Percentiles rank a stretch among this genome's conserved stretches.
Conservation (phyloP, 2,797 vertebrate genomes). For the Esox lucius region DNA sequence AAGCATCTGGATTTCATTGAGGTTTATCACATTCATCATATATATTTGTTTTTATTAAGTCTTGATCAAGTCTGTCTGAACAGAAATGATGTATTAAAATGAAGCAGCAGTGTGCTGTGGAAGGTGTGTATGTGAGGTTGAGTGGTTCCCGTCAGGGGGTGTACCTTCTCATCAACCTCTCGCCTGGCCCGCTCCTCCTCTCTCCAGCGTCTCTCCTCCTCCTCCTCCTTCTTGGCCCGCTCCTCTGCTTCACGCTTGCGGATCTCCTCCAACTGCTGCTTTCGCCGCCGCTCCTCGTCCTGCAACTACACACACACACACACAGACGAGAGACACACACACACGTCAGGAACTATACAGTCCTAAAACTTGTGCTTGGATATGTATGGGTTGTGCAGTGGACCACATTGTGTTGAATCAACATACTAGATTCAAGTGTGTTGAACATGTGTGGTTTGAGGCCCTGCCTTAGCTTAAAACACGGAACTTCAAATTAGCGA, state of each 20-base stretch:
- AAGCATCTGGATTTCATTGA: background rate
- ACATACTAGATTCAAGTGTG: background rate
- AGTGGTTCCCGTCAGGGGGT: background rate
- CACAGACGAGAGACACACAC: constrained; percentile 8
- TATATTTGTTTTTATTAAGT: background rate
- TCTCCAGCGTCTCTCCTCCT: constrained; percentile 83
- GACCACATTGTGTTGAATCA: background rate
- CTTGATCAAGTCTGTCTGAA: background rate
- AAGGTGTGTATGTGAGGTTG: background rate
- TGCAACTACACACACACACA: constrained; percentile 82
- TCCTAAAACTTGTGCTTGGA: background rate
- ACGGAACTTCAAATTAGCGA: background rate
- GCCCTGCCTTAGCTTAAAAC: background rate
- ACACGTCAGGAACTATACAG: background rate
- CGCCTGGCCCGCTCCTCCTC: constrained; percentile 87
- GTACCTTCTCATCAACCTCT: constrained; percentile 94
- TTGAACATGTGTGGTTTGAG: background rate
- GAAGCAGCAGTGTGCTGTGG: background rate
- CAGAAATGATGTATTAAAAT: background rate
- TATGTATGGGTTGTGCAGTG: background rate
- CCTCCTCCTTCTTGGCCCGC: constrained; percentile 88
- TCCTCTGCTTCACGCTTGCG: constrained; percentile 92
- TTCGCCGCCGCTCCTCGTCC: constrained; percentile 94
- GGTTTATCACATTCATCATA: background rate
- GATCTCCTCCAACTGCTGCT: constrained; percentile 95